A percentile compares a stretch with the other conserved stretches of the same genome.
These are phyloP conservation scores for Nephrotoma appendiculata DNA, from an alignment of 2,888 invertebrate genomes.

Conservation along the genomic window DNA sequence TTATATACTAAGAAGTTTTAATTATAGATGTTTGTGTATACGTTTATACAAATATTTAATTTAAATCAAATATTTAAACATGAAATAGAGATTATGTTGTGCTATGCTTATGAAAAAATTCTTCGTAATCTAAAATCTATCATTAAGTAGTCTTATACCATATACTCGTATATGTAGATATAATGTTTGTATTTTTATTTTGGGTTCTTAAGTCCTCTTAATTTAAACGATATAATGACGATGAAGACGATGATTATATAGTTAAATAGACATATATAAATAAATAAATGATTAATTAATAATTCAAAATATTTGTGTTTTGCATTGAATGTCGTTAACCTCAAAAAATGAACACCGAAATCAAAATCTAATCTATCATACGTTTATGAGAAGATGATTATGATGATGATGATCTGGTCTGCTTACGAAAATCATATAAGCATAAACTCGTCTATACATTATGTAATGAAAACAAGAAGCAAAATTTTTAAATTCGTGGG, in stretches of 20 bases:
- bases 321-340: background rate
- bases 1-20: background rate
- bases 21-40: background rate
- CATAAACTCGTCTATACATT: no score
- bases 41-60: background rate
- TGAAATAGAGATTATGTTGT: background rate
- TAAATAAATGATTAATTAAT: background rate
- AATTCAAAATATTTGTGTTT: background rate
- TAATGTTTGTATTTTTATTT: background rate
- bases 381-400: background rate
- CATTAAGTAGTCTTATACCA: background rate
- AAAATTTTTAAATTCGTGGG: background rate
- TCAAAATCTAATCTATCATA: background rate
- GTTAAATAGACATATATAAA: background rate
- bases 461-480: background rate
- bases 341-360: background rate
- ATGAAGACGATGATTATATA: background rate
- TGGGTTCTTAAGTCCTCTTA: background rate
- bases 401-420: background rate
- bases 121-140: background rate
- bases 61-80: background rate
- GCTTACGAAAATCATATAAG: background rate
- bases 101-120: background rate
- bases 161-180: background rate
- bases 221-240: background rate